Percentiles rank a stretch among this genome's conserved stretches.
Evolutionary conservation across 2,113 vertebrate genomes (phyloP).

Genomic region (Ptyas mucosa): DNA sequence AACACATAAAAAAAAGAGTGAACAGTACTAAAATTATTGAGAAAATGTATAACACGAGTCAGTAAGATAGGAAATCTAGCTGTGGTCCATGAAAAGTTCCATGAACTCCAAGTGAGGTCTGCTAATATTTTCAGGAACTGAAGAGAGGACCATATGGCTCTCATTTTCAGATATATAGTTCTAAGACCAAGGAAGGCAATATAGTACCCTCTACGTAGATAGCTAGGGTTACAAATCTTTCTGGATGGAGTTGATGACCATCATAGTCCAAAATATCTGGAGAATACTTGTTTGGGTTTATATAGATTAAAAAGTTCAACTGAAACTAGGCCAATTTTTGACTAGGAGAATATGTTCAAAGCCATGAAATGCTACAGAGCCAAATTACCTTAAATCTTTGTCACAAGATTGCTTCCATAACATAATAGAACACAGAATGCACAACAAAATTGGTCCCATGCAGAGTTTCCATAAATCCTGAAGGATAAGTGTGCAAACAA

Average conservation of each 20-base stretch:
- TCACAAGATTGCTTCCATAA: neutral
- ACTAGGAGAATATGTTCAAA: neutral
- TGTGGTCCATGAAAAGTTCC: slow-evolving; percentile 30
- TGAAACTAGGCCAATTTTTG: neutral
- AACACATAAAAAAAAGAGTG: slow-evolving; percentile 48
- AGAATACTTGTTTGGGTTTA: neutral
- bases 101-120: slow-evolving; percentile 22
- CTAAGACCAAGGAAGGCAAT: neutral
- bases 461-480: neutral
- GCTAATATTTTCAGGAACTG: slow-evolving; percentile 33
- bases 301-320: neutral
- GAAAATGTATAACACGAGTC: slow-evolving; percentile 44
- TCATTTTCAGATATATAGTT: neutral
- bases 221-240: neutral
- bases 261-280: neutral
- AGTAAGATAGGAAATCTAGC: slow-evolving; percentile 28
- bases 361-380: neutral
- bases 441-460: neutral
- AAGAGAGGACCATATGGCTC: slow-evolving; percentile 12
- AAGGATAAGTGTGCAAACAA: neutral
- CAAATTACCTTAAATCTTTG: neutral
- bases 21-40: slow-evolving; percentile 50
- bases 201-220: neutral
- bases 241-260: neutral
- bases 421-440: neutral